Evolutionary conservation across 2,888 invertebrate genomes (phyloP).

Genomic region (Plemyria rubiginata): DNA sequence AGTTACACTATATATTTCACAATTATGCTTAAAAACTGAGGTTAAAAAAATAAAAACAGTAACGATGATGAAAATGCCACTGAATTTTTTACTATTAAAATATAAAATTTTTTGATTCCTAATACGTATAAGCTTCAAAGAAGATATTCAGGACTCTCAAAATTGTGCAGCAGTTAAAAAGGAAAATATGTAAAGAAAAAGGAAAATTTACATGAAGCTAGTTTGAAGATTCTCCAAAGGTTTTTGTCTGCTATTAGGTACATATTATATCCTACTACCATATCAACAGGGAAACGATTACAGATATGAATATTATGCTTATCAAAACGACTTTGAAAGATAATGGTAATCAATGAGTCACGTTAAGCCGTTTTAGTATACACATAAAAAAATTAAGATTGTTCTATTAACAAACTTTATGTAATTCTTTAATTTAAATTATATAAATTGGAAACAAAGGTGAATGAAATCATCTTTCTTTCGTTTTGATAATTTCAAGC

Average conservation of each 20-base stretch:
- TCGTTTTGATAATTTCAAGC: slow-evolving; percentile 3
- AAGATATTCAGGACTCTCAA: neutral
- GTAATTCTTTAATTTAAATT: too few relatives aligned
- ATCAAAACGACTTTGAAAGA: slow-evolving; percentile 67
- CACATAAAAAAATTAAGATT: slow-evolving; percentile 2
- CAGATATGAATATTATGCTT: slow-evolving; percentile 43
- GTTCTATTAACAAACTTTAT: neutral
- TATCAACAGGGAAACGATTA: slow-evolving; percentile 43
- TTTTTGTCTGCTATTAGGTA: too few relatives aligned
- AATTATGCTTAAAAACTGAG: too few relatives aligned
- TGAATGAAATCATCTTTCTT: neutral
- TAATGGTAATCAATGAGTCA: slow-evolving; percentile 60
- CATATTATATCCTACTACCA: slow-evolving; percentile 1
- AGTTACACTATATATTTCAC: too few relatives aligned
- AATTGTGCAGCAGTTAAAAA: neutral
- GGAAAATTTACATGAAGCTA: neutral
- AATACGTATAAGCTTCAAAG: too few relatives aligned
- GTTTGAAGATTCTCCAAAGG: neutral
- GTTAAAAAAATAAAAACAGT: too few relatives aligned
- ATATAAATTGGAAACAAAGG: neutral
- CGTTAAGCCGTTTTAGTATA: slow-evolving; percentile 22
- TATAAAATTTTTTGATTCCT: too few relatives aligned
- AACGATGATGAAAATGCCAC: too few relatives aligned
- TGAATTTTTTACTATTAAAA: too few relatives aligned
- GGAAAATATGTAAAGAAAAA: neutral